These are phyloP conservation scores for Lepas anatifera DNA, from an alignment of 2,888 invertebrate genomes.

Conservation along the genomic window DNA sequence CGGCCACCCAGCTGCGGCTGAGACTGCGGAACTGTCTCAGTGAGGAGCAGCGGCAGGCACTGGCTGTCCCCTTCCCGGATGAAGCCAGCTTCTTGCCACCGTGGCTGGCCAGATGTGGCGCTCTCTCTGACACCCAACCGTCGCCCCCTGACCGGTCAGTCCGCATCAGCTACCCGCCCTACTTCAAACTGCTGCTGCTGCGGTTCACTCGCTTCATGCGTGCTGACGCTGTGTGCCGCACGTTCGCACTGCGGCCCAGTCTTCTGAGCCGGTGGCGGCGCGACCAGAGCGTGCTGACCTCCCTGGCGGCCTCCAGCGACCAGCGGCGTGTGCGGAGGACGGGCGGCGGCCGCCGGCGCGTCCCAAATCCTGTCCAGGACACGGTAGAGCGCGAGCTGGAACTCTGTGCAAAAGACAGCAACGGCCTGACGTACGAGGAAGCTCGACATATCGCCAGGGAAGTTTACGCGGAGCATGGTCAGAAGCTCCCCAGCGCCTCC, in stretches of 20 bases:
- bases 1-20: not conserved
- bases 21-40: not conserved
- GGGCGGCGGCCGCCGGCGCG: not conserved
- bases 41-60: not conserved
- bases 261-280: not conserved
- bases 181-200: constrained; percentile 1
- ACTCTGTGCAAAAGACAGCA: not conserved
- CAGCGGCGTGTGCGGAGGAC: not conserved
- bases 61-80: too few species aligned
- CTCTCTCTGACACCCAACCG: too few species aligned
- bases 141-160: too few species aligned
- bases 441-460: not conserved
- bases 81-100: not conserved
- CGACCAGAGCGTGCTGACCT: not conserved
- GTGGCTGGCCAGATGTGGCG: not conserved
- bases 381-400: not conserved
- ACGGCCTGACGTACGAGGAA: not conserved
- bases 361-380: not conserved
- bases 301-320: not conserved
- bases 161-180: not conserved
- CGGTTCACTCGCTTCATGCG: not conserved
- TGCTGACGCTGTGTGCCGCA: not conserved
- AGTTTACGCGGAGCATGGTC: not conserved
- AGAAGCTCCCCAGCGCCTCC: not conserved
- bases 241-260: not conserved